These are phyloP conservation scores for Melanargia galathea DNA, from an alignment of 2,888 invertebrate genomes.

Conservation along the genomic window DNA sequence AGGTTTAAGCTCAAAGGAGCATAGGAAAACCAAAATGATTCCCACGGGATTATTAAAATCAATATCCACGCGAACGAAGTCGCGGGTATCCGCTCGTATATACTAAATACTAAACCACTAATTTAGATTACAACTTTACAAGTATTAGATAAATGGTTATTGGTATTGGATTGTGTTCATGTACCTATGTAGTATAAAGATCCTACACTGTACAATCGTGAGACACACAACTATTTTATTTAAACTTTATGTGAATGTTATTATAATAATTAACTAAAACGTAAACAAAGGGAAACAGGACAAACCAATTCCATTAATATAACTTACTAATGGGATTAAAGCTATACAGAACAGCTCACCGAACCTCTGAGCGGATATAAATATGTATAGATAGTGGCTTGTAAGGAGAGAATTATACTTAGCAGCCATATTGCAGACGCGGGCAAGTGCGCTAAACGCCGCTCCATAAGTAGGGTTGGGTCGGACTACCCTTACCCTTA, in stretches of 20 bases:
- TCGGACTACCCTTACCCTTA: slow-evolving; percentile 63
- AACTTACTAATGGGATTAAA: slow-evolving; percentile 18
- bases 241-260: neutral
- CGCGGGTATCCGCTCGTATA: too few relatives aligned
- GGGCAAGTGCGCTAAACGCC: slow-evolving; percentile 60
- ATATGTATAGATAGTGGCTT: slow-evolving; percentile 33
- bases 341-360: slow-evolving; percentile 3
- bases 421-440: slow-evolving; percentile 51
- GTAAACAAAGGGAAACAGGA: slow-evolving; percentile 7
- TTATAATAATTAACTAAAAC: slow-evolving; percentile 8
- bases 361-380: slow-evolving; percentile 26
- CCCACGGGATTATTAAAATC: too few relatives aligned
- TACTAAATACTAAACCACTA: too few relatives aligned
- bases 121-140: too few relatives aligned
- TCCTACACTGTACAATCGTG: too few relatives aligned
- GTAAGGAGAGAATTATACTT: slow-evolving; percentile 50
- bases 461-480: slow-evolving; percentile 58
- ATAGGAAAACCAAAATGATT: too few relatives aligned
- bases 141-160: too few relatives aligned
- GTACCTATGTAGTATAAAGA: too few relatives aligned
- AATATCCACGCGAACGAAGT: too few relatives aligned
- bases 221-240: neutral
- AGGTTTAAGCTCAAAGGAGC: too few relatives aligned
- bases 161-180: too few relatives aligned
- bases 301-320: neutral